Conservation (phyloP, 2,797 vertebrate species). For the Sebastes vulpes region DNA sequence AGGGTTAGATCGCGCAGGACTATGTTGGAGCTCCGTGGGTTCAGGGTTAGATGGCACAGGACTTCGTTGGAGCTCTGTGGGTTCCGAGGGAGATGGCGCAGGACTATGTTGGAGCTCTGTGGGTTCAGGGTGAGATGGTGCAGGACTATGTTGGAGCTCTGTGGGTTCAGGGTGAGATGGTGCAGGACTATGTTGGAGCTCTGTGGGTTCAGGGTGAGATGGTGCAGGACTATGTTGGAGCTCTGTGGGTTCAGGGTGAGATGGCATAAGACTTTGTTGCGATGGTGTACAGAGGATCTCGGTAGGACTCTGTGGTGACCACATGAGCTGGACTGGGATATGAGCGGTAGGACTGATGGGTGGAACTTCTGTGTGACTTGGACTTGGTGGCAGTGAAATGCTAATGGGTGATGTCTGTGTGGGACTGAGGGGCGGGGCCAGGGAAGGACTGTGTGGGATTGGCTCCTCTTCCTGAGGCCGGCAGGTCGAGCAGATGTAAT, state of each 20-base stretch:
- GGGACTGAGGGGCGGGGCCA: not conserved
- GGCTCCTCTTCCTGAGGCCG: conserved; percentile 43
- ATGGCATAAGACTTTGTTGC: not conserved
- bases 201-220: not conserved
- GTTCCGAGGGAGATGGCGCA: not conserved
- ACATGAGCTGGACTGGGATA: not conserved
- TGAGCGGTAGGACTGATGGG: not conserved
- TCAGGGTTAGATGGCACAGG: not conserved
- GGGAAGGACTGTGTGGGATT: not conserved
- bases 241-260: not conserved
- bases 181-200: accelerated
- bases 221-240: not conserved
- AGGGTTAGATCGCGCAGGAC: not conserved
- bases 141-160: not conserved
- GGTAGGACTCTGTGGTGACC: conserved; percentile 25
- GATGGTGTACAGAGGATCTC: not conserved
- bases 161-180: not conserved
- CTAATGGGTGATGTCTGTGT: not conserved
- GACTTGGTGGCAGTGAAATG: conserved; percentile 7
- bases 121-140: too few relatives aligned
- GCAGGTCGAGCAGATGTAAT: conserved; percentile 71
- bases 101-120: too few relatives aligned
- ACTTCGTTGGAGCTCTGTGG: not conserved
- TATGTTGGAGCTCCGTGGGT: too few relatives aligned
- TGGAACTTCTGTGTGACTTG: not conserved